Conservation (phyloP, 2,113 vertebrate species). For the Pantherophis guttatus region DNA sequence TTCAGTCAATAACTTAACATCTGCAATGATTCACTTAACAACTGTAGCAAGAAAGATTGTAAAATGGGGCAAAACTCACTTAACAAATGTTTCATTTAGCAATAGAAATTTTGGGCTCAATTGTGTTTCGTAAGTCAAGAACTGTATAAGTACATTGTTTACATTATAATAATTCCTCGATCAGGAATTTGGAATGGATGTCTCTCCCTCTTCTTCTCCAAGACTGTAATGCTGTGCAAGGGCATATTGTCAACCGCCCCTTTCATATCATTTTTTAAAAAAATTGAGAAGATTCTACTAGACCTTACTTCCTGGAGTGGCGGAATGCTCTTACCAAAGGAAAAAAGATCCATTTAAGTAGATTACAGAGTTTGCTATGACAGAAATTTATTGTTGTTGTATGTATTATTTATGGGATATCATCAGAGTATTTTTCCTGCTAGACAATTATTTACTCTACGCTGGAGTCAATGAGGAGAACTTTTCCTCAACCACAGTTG, state of each 20-base stretch:
- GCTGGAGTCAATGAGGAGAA: conserved; percentile 12
- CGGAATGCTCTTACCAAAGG: not conserved
- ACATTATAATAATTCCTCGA: not conserved
- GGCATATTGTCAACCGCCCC: not conserved
- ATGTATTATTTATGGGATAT: conserved; percentile 12
- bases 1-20: not conserved
- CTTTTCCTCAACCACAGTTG: not conserved
- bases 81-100: not conserved
- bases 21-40: not conserved
- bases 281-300: not conserved
- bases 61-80: not conserved
- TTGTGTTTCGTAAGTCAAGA: not conserved
- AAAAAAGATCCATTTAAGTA: conserved; percentile 11
- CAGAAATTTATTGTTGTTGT: conserved; percentile 10
- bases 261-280: not conserved
- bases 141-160: not conserved
- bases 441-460: not conserved
- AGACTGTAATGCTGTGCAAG: fast-evolving
- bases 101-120: not conserved
- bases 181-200: not conserved
- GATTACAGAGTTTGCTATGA: conserved; percentile 21
- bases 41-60: not conserved
- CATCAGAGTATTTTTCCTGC: conserved; percentile 18
- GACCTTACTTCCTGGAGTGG: conserved; percentile 31
- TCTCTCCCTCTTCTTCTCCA: not conserved